Conservation (phyloP, 2,888 invertebrate genomes). For the Campaea margaritaria region DNA sequence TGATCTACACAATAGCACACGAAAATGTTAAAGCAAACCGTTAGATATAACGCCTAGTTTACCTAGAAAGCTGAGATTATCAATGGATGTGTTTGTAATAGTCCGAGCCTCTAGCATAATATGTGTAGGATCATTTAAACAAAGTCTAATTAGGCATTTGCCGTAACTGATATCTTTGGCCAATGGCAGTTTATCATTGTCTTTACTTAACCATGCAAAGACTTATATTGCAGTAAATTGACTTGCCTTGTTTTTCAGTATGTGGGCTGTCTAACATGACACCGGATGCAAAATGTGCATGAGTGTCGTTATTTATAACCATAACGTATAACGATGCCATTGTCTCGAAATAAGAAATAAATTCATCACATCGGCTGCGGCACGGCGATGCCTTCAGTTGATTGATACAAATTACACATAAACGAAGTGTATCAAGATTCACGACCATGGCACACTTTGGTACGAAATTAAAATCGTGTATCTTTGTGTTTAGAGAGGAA, state of each 20-base stretch:
- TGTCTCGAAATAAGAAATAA: slow-evolving; percentile 9
- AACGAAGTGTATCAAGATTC: slow-evolving; percentile 8
- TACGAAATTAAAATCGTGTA: not conserved
- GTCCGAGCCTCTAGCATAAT: too few species aligned
- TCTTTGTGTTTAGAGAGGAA: not conserved
- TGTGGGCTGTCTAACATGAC: not conserved
- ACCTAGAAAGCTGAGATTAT: too few species aligned
- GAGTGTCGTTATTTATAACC: not conserved
- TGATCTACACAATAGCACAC: not conserved
- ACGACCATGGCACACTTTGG: slow-evolving; percentile 8
- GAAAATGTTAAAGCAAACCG: not conserved
- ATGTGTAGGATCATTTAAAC: too few species aligned
- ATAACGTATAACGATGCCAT: slow-evolving; percentile 6
- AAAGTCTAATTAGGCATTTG: too few species aligned
- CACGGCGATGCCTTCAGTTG: slow-evolving; percentile 10
- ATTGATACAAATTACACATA: slow-evolving; percentile 12
- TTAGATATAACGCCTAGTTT: too few species aligned
- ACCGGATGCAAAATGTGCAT: not conserved
- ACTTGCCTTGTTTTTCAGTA: too few species aligned
- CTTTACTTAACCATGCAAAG: too few species aligned
- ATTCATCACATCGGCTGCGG: slow-evolving; percentile 6
- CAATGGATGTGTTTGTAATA: too few species aligned
- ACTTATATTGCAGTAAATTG: too few species aligned
- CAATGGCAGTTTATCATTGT: too few species aligned
- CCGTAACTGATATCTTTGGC: too few species aligned